These are phyloP conservation scores for Luehdorfia chinensis DNA, from an alignment of 1,140 invertebrate genomes.

Conservation along the genomic window DNA sequence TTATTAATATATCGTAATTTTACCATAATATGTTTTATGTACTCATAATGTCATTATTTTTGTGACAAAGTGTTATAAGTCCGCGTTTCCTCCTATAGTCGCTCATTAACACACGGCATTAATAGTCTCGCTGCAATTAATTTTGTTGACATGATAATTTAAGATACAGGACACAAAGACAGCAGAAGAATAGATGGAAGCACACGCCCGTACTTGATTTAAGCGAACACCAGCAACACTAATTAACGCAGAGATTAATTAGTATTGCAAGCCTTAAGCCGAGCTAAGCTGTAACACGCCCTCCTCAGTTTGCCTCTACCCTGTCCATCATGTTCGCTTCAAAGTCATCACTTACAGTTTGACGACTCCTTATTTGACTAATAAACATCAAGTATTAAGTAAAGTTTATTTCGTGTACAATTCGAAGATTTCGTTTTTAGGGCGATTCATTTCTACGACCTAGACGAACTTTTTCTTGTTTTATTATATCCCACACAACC, in stretches of 20 bases:
- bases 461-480: no score
- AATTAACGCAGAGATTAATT: slow-evolving; percentile 64
- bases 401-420: slow-evolving; percentile 11
- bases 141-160: slow-evolving; percentile 19
- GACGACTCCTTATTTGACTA: slow-evolving; percentile 15
- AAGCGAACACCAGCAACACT: slow-evolving; percentile 35
- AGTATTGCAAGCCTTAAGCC: slow-evolving; percentile 50
- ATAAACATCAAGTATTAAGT: slow-evolving; percentile 7
- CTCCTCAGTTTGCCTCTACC: slow-evolving; percentile 33
- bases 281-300: slow-evolving; percentile 21
- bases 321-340: slow-evolving; percentile 21
- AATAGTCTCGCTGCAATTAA: slow-evolving; percentile 8
- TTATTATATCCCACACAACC: no score
- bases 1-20: no score
- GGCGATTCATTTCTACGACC: no score
- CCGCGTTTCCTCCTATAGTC: slow-evolving; percentile 9
- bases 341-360: slow-evolving; percentile 17
- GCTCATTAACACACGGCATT: slow-evolving; percentile 15
- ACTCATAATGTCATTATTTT: no score
- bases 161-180: slow-evolving; percentile 21
- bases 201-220: slow-evolving; percentile 28
- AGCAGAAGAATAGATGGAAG: slow-evolving; percentile 18
- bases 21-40: no score
- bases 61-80: no score
- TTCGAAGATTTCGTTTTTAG: no score